Conservation (phyloP, 2,797 vertebrate species). For the Danio jaintianensis region DNA sequence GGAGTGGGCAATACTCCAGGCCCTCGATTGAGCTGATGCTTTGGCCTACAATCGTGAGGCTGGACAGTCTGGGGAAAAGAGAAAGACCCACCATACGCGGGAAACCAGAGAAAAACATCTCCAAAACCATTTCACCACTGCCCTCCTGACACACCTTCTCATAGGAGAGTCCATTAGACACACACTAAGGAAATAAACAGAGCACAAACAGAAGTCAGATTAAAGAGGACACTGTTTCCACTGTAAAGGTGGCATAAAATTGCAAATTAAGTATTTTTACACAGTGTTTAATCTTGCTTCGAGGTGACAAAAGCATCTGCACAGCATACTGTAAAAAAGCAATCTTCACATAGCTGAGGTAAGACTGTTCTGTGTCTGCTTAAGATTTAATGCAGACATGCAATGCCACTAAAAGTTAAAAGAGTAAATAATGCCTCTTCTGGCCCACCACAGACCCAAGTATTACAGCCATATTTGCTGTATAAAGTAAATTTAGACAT, state of each 20-base stretch:
- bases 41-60: constrained; percentile 83
- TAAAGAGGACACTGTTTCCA: background rate
- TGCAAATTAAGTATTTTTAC: background rate
- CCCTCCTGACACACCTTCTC: constrained; percentile 79
- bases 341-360: too few relatives aligned
- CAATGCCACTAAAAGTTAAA: too few relatives aligned
- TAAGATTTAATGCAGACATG: too few relatives aligned
- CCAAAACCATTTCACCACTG: constrained; percentile 71
- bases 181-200: constrained; percentile 74
- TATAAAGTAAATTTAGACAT: too few relatives aligned
- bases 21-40: constrained; percentile 79
- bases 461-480: too few relatives aligned
- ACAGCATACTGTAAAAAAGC: too few relatives aligned
- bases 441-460: too few relatives aligned
- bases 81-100: constrained; percentile 81
- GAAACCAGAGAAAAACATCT: constrained; percentile 88
- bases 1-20: constrained; percentile 76
- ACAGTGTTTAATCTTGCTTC: too few relatives aligned
- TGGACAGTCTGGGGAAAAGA: constrained; percentile 79
- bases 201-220: background rate
- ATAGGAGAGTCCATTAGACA: constrained; percentile 80
- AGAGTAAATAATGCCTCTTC: too few relatives aligned
- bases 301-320: too few relatives aligned
- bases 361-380: too few relatives aligned
- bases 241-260: background rate